phyloP scores from a whole-genome alignment of 2,113 vertebrate species.

The Melanerpes formicivorus region DNA sequence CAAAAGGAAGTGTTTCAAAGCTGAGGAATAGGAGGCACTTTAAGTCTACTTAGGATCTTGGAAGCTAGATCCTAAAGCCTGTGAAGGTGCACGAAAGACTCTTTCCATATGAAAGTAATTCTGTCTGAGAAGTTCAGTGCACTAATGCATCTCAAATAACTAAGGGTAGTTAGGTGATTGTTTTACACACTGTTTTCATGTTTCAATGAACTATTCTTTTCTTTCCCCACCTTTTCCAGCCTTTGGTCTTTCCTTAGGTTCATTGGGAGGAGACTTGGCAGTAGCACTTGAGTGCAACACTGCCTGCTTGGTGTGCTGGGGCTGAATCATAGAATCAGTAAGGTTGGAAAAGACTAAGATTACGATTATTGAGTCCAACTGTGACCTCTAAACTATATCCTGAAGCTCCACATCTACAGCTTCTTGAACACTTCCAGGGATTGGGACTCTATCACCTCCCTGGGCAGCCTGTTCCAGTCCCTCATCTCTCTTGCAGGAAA shows the following conservation, averaged over 20 bases:
- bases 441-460: no score
- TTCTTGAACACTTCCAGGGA: no score
- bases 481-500: no score
- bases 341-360: no score
- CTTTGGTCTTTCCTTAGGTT: neutral
- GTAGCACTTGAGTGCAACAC: neutral
- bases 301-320: neutral
- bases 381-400: no score
- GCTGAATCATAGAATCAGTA: neutral
- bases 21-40: neutral
- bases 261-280: neutral
- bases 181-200: neutral
- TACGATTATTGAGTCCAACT: no score
- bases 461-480: no score
- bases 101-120: neutral
- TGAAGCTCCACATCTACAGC: no score
- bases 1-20: neutral
- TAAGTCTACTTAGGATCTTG: neutral
- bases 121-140: fast-evolving
- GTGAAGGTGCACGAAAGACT: neutral
- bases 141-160: neutral
- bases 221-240: neutral
- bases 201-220: neutral
- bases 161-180: neutral
- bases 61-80: neutral